These are phyloP conservation scores for Enchytraeus crypticus DNA, from an alignment of 2,888 invertebrate species.

Conservation along the genomic window DNA sequence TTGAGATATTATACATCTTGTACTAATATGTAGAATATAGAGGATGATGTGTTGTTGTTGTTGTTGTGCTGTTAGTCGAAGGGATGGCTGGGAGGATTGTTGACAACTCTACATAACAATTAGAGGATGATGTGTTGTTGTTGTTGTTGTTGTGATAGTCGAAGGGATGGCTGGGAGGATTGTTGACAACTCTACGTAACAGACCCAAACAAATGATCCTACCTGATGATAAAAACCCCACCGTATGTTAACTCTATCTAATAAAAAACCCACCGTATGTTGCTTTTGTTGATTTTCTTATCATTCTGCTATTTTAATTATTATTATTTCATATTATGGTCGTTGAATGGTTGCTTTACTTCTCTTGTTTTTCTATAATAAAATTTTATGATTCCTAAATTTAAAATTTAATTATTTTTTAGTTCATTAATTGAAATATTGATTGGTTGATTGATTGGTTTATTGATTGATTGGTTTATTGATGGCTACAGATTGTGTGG, in stretches of 20 bases:
- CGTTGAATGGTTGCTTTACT: not conserved
- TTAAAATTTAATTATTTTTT: not conserved
- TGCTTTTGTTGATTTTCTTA: not conserved
- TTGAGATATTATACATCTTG: not conserved
- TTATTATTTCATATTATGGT: not conserved
- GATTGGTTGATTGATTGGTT: not conserved
- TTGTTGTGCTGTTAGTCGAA: not conserved
- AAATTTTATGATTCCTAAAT: not conserved
- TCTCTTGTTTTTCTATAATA: not conserved
- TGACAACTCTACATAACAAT: not conserved
- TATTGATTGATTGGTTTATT: not conserved
- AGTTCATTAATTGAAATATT: not conserved
- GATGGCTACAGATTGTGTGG: not conserved
- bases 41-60: too few relatives aligned
- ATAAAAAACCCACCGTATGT: too few relatives aligned
- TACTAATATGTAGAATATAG: too few relatives aligned
- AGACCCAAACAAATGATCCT: constrained; percentile 77
- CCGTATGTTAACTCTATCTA: constrained; percentile 65
- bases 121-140: too few relatives aligned
- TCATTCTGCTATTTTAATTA: not conserved
- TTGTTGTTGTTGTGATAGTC: not conserved
- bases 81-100: constrained; percentile 5
- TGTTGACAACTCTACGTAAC: not conserved
- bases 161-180: constrained; percentile 1
- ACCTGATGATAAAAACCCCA: constrained; percentile 85